Evolutionary conservation across 1,140 invertebrate species (phyloP).

Genomic region (Pachypeltis micranthus): DNA sequence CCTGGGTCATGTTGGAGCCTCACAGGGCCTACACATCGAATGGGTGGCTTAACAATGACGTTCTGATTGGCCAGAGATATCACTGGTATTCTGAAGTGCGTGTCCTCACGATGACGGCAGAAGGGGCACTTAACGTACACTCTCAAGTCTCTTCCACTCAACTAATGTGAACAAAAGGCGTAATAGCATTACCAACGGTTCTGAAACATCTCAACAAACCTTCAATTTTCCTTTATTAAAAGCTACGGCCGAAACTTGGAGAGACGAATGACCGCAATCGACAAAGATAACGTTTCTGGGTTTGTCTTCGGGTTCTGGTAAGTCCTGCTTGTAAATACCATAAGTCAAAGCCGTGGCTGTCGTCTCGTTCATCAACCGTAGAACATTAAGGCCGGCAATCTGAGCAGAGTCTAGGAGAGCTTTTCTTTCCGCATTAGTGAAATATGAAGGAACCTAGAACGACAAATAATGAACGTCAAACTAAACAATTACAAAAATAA

Average conservation of each 20-base stretch:
- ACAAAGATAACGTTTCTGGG: constrained; percentile 84
- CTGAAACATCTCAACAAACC: too few relatives aligned
- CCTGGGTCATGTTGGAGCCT: too few relatives aligned
- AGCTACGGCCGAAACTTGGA: constrained; percentile 73
- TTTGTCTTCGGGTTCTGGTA: constrained; percentile 73
- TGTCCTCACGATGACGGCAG: too few relatives aligned
- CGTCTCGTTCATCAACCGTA: constrained; percentile 92
- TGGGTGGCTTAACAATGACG: too few relatives aligned
- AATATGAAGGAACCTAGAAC: constrained; percentile 72
- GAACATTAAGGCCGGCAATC: constrained; percentile 81
- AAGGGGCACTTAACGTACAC: too few relatives aligned
- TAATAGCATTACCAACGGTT: too few relatives aligned
- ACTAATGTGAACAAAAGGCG: too few relatives aligned
- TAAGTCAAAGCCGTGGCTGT: constrained; percentile 90
- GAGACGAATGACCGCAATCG: constrained; percentile 76
- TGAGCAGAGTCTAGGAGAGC: constrained; percentile 79
- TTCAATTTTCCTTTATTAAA: constrained; percentile 92
- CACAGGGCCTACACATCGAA: too few relatives aligned
- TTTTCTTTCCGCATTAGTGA: constrained; percentile 84
- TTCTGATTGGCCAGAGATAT: too few relatives aligned
- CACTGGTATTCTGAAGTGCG: too few relatives aligned
- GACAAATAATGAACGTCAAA: background rate
- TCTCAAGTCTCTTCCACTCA: too few relatives aligned
- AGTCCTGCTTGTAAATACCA: constrained; percentile 93
- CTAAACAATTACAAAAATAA: background rate